phyloP scores from a whole-genome alignment of 2,797 vertebrate genomes.

The Crocidura indochinensis region DNA sequence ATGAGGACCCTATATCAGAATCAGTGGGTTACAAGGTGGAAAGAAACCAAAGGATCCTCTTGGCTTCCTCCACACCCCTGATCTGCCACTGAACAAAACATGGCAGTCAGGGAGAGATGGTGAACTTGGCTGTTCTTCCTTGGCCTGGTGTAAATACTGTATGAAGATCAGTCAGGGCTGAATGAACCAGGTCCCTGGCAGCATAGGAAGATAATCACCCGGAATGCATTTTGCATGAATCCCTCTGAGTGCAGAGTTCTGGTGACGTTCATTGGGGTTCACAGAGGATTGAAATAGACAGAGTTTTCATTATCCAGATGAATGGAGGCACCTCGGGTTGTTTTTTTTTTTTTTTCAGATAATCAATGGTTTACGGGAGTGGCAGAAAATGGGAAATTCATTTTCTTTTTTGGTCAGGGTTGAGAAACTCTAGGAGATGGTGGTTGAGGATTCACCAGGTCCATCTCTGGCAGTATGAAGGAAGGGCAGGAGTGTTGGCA shows the following conservation, averaged over 20 bases:
- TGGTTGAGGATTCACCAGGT: no score
- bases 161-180: conserved; percentile 44
- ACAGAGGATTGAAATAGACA: conserved; percentile 70
- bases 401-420: background rate
- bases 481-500: no score
- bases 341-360: conserved; percentile 8
- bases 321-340: background rate
- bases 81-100: conserved; percentile 8
- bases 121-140: background rate
- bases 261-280: conserved; percentile 16
- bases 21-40: background rate
- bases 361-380: conserved; percentile 63
- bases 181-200: conserved; percentile 56
- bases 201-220: conserved; percentile 56
- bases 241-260: conserved; percentile 1
- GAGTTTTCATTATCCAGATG: conserved; percentile 49
- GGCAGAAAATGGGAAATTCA: conserved; percentile 61
- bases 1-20: background rate
- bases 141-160: conserved; percentile 44
- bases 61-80: rapidly evolving
- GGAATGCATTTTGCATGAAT: conserved; percentile 52
- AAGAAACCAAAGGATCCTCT: background rate
- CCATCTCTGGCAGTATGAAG: no score
- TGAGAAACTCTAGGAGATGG: no score
- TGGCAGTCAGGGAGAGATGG: background rate